Evolutionary conservation across 92 coral and sea anemone species (phyloP).

Genomic region (Heliopora coerulea): DNA sequence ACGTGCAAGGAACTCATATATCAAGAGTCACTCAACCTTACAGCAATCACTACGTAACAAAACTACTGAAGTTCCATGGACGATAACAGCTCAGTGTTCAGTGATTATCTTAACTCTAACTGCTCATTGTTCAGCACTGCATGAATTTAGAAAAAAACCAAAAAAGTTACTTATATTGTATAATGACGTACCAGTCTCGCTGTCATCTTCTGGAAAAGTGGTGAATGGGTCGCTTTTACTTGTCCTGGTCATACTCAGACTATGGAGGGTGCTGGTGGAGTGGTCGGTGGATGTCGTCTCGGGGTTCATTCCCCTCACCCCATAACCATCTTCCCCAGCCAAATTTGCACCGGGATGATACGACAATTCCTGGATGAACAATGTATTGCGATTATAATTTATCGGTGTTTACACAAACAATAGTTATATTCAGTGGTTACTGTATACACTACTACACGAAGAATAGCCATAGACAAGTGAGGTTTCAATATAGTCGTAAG

Average conservation of each 20-base stretch:
- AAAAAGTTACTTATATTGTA: background rate
- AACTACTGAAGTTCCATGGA: too few relatives aligned
- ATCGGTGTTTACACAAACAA: background rate
- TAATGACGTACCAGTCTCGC: constrained; percentile 19
- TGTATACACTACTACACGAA: too few relatives aligned
- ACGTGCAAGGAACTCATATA: too few relatives aligned
- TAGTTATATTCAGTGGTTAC: too few relatives aligned
- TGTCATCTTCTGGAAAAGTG: constrained; percentile 46
- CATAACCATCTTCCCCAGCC: constrained; percentile 85
- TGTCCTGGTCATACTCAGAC: constrained; percentile 74
- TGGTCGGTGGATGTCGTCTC: constrained; percentile 88
- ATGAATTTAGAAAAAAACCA: too few relatives aligned
- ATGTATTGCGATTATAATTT: background rate
- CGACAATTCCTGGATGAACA: constrained; percentile 72
- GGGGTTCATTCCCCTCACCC: constrained; percentile 43
- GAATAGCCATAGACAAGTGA: too few relatives aligned
- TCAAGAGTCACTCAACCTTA: too few relatives aligned
- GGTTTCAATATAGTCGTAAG: too few relatives aligned
- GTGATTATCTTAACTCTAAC: too few relatives aligned
- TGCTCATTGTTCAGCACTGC: too few relatives aligned
- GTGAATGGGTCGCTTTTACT: constrained; percentile 67
- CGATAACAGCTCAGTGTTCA: too few relatives aligned
- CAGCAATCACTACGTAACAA: too few relatives aligned
- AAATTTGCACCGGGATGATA: constrained; percentile 87
- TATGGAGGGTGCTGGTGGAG: constrained; percentile 81